These are phyloP conservation scores for Ochlodes sylvanus DNA, from an alignment of 2,888 invertebrate genomes.

Conservation along the genomic window DNA sequence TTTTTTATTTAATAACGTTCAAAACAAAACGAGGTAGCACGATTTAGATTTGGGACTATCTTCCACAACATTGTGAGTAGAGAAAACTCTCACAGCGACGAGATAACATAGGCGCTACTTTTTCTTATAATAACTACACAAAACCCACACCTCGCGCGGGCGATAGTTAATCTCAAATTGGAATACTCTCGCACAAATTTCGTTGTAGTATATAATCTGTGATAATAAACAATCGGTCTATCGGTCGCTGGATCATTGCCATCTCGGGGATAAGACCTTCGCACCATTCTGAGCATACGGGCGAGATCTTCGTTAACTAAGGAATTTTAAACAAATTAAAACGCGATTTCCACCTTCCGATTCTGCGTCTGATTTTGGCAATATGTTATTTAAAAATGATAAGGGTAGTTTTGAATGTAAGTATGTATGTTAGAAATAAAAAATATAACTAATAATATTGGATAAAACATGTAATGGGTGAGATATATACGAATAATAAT, in stretches of 20 bases:
- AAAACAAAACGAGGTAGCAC: too few relatives aligned
- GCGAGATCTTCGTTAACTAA: slow-evolving; percentile 5
- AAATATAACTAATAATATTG: too few relatives aligned
- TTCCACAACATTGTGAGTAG: too few relatives aligned
- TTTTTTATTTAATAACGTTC: too few relatives aligned
- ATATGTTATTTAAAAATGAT: too few relatives aligned
- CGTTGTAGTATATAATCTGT: slow-evolving; percentile 35
- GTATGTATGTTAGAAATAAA: too few relatives aligned
- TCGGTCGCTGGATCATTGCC: slow-evolving; percentile 67
- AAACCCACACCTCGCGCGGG: slow-evolving; percentile 19
- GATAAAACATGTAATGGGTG: too few relatives aligned
- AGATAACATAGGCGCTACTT: not conserved
- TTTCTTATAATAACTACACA: slow-evolving; percentile 9
- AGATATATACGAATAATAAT: too few relatives aligned
- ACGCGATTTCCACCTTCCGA: not conserved
- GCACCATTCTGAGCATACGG: not conserved
- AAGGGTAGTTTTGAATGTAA: too few relatives aligned
- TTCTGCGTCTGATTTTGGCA: not conserved
- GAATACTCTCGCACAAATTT: slow-evolving; percentile 32
- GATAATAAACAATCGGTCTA: slow-evolving; percentile 44
- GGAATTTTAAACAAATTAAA: not conserved
- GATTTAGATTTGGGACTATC: too few relatives aligned
- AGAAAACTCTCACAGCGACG: not conserved
- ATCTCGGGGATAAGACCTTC: slow-evolving; percentile 41
- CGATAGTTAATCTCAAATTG: slow-evolving; percentile 31